Conservation (phyloP, 2,113 vertebrate species). For the Rutilus rutilus region DNA sequence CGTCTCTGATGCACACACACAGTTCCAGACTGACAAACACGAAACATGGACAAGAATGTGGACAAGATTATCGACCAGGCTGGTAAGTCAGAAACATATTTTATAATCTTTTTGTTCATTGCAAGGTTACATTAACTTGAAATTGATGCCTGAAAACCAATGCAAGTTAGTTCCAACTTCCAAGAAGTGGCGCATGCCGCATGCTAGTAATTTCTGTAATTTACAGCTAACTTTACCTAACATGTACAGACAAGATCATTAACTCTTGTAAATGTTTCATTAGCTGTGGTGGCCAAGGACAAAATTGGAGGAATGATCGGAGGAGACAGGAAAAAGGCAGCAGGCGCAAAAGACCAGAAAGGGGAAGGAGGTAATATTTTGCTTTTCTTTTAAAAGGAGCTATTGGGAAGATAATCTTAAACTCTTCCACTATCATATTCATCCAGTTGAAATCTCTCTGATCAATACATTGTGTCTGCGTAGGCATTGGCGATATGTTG, state of each 20-base stretch:
- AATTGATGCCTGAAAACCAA: not conserved
- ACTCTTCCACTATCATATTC: not conserved
- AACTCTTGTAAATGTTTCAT: conserved; percentile 1
- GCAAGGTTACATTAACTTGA: not conserved
- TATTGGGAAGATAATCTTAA: not conserved
- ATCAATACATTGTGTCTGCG: not conserved
- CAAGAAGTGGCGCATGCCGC: not conserved
- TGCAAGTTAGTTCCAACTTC: not conserved
- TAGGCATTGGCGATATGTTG: conserved; percentile 40
- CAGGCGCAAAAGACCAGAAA: not conserved
- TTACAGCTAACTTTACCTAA: not conserved
- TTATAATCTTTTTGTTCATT: not conserved
- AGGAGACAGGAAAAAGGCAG: conserved; percentile 15
- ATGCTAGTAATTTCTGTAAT: not conserved
- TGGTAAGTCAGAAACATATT: conserved; percentile 50
- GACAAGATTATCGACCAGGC: conserved; percentile 53
- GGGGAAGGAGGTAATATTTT: not conserved
- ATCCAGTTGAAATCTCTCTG: not conserved
- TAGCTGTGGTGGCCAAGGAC: conserved; percentile 35
- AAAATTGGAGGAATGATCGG: conserved; percentile 22
- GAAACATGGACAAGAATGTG: conserved; percentile 49
- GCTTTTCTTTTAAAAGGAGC: not conserved
- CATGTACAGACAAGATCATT: not conserved
- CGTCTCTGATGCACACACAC: not conserved
- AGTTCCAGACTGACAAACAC: not conserved